Conservation (phyloP, 2,797 vertebrate species). For the Coregonus ussuriensis region DNA sequence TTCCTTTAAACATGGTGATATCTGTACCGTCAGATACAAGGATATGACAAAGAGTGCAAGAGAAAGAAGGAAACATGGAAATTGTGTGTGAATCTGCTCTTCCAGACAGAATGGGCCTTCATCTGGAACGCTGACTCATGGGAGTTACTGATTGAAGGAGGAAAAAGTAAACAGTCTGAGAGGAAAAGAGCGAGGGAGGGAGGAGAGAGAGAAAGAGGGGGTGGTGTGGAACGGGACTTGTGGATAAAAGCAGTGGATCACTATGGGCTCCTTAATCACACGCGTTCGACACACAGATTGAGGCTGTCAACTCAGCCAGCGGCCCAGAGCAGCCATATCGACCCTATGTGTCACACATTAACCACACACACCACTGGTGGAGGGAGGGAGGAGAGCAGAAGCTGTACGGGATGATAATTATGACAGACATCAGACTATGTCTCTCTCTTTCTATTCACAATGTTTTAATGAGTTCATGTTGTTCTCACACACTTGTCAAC, state of each 20-base stretch:
- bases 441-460: neutral
- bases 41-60: neutral
- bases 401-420: neutral
- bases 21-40: neutral
- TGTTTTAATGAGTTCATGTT: neutral
- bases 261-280: constrained; percentile 83
- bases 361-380: constrained; percentile 50
- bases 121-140: constrained; percentile 66
- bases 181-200: constrained; percentile 38
- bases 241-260: constrained; percentile 72
- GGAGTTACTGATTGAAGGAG: constrained; percentile 78
- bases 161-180: constrained; percentile 64
- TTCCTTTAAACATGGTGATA: too few species aligned
- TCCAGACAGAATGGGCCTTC: constrained; percentile 22
- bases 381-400: neutral
- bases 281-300: constrained; percentile 81
- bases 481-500: constrained; percentile 3
- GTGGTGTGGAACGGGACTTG: constrained; percentile 43
- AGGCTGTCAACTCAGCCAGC: constrained; percentile 70
- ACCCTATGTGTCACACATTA: constrained; percentile 79
- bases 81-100: constrained; percentile 12
- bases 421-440: constrained; percentile 13
- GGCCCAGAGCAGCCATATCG: constrained; percentile 72
- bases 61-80: neutral
- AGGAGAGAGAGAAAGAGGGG: constrained; percentile 25